Evolutionary conservation across 2,888 invertebrate genomes (phyloP).

Genomic region (Bugula neritina): DNA sequence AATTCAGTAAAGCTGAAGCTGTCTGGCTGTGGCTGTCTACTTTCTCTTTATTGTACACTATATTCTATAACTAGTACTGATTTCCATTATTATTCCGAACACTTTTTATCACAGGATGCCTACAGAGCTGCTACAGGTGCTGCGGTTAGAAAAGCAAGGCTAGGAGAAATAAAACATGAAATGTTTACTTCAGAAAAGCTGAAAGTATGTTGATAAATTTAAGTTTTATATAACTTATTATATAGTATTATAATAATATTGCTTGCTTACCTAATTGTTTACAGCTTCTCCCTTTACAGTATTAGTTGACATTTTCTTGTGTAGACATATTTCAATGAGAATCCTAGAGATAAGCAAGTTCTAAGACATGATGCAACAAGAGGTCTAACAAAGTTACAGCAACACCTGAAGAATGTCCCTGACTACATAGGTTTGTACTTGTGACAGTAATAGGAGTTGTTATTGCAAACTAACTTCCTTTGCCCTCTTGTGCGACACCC

Average conservation of each 20-base stretch:
- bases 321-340: slow-evolving; percentile 83
- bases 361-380: slow-evolving; percentile 65
- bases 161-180: slow-evolving; percentile 91
- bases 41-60: no score
- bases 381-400: slow-evolving; percentile 74
- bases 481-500: no score
- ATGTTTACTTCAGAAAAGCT: slow-evolving; percentile 84
- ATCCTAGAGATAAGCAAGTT: slow-evolving; percentile 78
- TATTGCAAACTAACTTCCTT: no score
- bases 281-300: not conserved
- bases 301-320: slow-evolving; percentile 33
- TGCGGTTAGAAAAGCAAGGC: slow-evolving; percentile 84
- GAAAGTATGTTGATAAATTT: slow-evolving; percentile 56
- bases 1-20: no score
- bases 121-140: slow-evolving; percentile 88
- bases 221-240: not conserved
- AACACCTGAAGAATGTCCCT: slow-evolving; percentile 82
- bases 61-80: no score
- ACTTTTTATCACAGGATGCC: slow-evolving; percentile 73
- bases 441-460: no score
- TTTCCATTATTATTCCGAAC: no score
- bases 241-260: not conserved
- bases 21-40: no score
- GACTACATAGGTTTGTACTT: slow-evolving; percentile 63
- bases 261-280: not conserved